These are phyloP conservation scores for Monochamus alternatus DNA, from an alignment of 2,888 invertebrate species.

Conservation along the genomic window DNA sequence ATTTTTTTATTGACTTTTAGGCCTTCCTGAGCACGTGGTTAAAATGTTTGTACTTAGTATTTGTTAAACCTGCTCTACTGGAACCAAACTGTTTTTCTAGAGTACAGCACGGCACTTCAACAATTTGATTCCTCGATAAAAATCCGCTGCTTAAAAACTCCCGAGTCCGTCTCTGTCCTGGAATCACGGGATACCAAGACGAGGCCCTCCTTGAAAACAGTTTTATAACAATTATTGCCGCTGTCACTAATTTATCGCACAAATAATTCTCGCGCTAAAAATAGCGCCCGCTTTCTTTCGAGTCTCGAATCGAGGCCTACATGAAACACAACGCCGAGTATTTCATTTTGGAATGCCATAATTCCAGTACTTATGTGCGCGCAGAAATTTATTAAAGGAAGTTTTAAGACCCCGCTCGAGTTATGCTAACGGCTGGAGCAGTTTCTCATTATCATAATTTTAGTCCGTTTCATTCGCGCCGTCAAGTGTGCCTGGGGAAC, in stretches of 20 bases:
- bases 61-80: too few species aligned
- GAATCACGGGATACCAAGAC: background rate
- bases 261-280: background rate
- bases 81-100: too few species aligned
- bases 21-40: too few species aligned
- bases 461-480: background rate
- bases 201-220: conserved; percentile 8
- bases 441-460: background rate
- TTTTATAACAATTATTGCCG: conserved; percentile 19
- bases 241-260: conserved; percentile 23
- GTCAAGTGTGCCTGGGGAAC: too few species aligned
- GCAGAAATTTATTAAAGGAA: conserved; percentile 3
- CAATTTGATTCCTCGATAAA: too few species aligned
- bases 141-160: background rate
- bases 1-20: too few species aligned
- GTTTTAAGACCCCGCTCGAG: background rate
- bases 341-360: conserved; percentile 1
- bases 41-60: too few species aligned
- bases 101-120: too few species aligned
- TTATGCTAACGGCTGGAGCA: background rate
- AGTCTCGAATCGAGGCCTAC: background rate
- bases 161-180: background rate
- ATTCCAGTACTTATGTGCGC: conserved; percentile 6
- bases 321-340: background rate
- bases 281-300: background rate